Base-by-base conservation (phyloP, 2,113 vertebrate genomes). In the Hirundichthys speculiger region DNA sequence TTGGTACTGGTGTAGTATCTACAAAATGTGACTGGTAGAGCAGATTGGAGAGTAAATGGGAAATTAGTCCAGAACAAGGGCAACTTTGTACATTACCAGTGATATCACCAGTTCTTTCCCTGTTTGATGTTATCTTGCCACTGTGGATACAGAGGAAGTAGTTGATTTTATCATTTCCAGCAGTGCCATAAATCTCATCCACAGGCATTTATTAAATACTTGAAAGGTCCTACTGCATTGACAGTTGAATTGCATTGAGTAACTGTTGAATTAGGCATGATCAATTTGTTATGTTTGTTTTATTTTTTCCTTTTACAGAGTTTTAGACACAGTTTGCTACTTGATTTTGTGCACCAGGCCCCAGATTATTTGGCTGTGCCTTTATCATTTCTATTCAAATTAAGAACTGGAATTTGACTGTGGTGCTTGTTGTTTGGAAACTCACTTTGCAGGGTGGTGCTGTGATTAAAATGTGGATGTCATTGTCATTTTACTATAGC, bases 361-460 rank as follows among this genome's bases (percentile, higher is more conserved):
- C 3, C 12, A 30, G 5, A 21, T 15, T 22, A 73, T 71, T 72
- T 69, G 34, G 15, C 16, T 73, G 20, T 2, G 16, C 2, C 8
- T 20, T 53, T 74, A 66, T 81, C 47, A 21, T 24, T 53, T 61
- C 48, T 24, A 81, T 64, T 72, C 66, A 82, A 69, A 83, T 72
- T 2, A 10, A 14, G 27, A 43, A 21, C 2, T 40, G 27, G 46
- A 50, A 64, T 75, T 77, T 80, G 69, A 77, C 54, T 74, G 59
- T 38, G 39, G 34, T 42, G 50, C 25, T 34, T 13, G 24, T 4
- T 4, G 10, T 64, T 27, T 49, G 22, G 56, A 4, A 27, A 1
- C 11, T 30, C 21, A n/a, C 11, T 2, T 11, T 56, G 51, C 24
- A 40, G 43, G 50, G 34, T 4, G 43, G 6, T 19, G 21, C 50